phyloP scores from a whole-genome alignment of 2,797 vertebrate genomes.

The Ptychobarbus kaznakovi region DNA sequence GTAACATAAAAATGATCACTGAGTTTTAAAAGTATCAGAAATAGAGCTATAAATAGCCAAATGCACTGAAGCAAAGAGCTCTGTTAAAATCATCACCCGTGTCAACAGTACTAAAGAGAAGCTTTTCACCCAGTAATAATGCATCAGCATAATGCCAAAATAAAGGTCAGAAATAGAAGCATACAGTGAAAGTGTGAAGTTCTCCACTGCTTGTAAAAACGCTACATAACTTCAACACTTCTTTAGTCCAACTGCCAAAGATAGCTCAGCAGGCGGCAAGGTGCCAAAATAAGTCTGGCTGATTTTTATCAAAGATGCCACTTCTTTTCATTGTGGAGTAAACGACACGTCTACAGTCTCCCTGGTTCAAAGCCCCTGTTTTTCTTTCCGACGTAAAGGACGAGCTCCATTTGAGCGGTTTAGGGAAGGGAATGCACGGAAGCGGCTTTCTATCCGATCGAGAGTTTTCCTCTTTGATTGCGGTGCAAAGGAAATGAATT shows the following conservation, averaged over 20 bases:
- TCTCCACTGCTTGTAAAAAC: conserved; percentile 46
- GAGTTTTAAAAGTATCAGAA: neutral
- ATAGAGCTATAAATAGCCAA: conserved; percentile 7
- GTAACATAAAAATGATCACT: neutral
- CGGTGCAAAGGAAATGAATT: conserved; percentile 18
- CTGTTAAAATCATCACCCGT: neutral
- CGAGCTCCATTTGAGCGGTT: conserved; percentile 13
- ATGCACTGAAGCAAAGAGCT: neutral
- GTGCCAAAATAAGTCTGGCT: conserved; percentile 42
- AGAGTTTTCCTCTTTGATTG: conserved; percentile 31
- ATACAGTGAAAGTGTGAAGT: conserved; percentile 50
- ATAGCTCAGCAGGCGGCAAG: conserved; percentile 57
- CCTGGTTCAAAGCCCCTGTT: neutral
- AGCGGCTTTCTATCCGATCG: neutral
- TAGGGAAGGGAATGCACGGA: conserved; percentile 14
- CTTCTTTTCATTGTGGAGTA: conserved; percentile 44
- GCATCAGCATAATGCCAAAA: conserved; percentile 29
- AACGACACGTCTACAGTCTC: conserved; percentile 30
- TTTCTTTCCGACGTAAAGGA: conserved; percentile 61
- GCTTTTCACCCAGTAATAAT: conserved; percentile 14
- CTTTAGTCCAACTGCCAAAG: conserved; percentile 44
- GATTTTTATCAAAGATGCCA: conserved; percentile 54
- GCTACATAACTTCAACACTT: conserved; percentile 50
- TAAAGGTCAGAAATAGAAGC: conserved; percentile 47
- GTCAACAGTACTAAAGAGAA: conserved; percentile 4